Evolutionary conservation across 2,797 vertebrate genomes (phyloP), one percentile per base, ranked within the genome.

Genomic region (Corythornis leucogaster): DNA sequence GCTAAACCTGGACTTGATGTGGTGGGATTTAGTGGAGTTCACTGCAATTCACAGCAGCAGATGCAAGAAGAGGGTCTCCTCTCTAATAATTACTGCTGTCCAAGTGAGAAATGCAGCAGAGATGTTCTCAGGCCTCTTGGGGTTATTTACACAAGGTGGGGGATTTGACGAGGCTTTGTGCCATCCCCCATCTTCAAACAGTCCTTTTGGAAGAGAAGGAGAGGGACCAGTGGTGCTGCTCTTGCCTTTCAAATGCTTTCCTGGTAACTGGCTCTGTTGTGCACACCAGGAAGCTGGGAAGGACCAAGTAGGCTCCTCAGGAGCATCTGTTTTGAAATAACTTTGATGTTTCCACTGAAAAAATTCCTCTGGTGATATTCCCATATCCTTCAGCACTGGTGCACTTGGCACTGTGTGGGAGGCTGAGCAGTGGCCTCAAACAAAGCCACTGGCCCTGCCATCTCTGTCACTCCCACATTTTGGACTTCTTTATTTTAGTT

Each of bases 61-160:
- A 12, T 9, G 0, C 0, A 1, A 54, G 64, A 51, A 12, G 16
- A 66, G n/a, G 6, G 13, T 46, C 38, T 67, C 22, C 24, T 55
- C 35, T 11, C 19, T 28, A 22, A 5, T 4, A 40, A 45, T 8
- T 30, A 4, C 42, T 48, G 57, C 22, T 78, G 22, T 63, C 22
- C 22, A 45, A 48, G 35, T 8, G 5, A 74, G 75, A 50, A 6
- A 12, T 0, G 1, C 1, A 2, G n/a, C 51, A 68, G 43, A 31
- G 51, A 31, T 38, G 11, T 2, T 50, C 15, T 24, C 48, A 14
- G 57, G 25, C 17, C 31, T 69, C 28, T 33, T 50, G 6, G 16
- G 43, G 26, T 40, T 25, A 33, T 50, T 58, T 33, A 11, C 21
- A 43, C 13, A 14, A 3, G 0, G 0, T 6, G 18, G 7, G 19